Conservation (phyloP, 2,797 vertebrate genomes). For the Crocidura indochinensis region DNA sequence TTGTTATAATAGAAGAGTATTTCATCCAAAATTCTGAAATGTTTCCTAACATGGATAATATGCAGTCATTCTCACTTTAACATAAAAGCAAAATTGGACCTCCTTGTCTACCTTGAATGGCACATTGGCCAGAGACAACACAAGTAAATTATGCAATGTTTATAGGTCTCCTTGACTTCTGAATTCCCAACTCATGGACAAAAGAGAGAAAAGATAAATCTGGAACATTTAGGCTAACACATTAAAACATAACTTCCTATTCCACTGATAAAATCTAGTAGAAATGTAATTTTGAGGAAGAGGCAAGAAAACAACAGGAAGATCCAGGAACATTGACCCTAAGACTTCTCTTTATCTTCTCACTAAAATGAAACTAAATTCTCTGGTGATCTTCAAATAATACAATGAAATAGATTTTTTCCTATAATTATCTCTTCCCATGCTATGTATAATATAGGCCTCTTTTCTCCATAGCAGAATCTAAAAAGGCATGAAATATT, state of each 20-base stretch:
- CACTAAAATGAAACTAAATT: conserved; percentile 57
- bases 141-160: conserved; percentile 46
- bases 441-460: background rate
- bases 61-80: conserved; percentile 72
- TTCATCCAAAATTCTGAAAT: conserved; percentile 65
- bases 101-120: conserved; percentile 64
- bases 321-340: background rate
- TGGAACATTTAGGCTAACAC: background rate
- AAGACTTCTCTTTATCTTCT: background rate
- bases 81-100: conserved; percentile 41
- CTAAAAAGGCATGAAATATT: background rate
- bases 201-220: background rate
- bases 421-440: background rate
- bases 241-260: background rate
- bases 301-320: conserved; percentile 35
- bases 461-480: background rate
- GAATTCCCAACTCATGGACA: background rate
- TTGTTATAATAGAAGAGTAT: conserved; percentile 59
- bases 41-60: conserved; percentile 67
- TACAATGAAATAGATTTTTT: background rate
- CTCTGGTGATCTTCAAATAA: background rate
- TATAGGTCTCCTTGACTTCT: background rate
- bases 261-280: background rate
- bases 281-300: conserved; percentile 58
- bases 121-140: conserved; percentile 62